Percentiles rank a stretch among this genome's conserved stretches.
Evolutionary conservation across 2,888 invertebrate genomes (phyloP).

Genomic region (Ceraclea dissimilis): DNA sequence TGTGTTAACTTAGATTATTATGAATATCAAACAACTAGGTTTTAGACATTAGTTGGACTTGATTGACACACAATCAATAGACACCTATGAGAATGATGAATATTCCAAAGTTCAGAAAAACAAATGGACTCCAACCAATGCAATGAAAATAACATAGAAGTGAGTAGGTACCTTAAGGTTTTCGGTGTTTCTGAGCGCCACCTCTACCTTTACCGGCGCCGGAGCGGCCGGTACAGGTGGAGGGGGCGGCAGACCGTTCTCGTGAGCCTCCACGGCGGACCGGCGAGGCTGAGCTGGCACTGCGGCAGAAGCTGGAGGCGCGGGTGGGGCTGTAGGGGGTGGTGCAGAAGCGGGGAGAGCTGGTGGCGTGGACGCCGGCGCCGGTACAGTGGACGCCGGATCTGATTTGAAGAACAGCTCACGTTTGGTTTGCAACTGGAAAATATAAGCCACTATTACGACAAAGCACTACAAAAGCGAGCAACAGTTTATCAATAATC

Average conservation of each 20-base stretch:
- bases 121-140: too few relatives aligned
- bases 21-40: background rate
- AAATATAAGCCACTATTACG: conserved; percentile 29
- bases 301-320: conserved; percentile 28
- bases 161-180: conserved; percentile 49
- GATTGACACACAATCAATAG: background rate
- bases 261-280: conserved; percentile 39
- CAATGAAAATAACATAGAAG: too few relatives aligned
- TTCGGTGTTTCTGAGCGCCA: conserved; percentile 42
- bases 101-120: too few relatives aligned
- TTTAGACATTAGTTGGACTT: background rate
- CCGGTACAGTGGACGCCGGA: conserved; percentile 50
- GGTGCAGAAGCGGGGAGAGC: conserved; percentile 33
- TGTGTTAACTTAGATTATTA: background rate
- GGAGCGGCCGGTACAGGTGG: conserved; percentile 45
- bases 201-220: conserved; percentile 29
- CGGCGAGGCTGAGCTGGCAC: conserved; percentile 43
- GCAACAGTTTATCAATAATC: too few relatives aligned
- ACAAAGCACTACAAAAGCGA: too few relatives aligned
- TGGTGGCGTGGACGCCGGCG: conserved; percentile 29
- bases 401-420: conserved; percentile 80
- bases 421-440: conserved; percentile 74
- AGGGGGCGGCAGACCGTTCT: conserved; percentile 40
- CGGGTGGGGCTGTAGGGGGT: conserved; percentile 31
- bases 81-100: background rate